These are phyloP conservation scores for Graphium colonna DNA, from an alignment of 2,888 invertebrate genomes.

Conservation along the genomic window DNA sequence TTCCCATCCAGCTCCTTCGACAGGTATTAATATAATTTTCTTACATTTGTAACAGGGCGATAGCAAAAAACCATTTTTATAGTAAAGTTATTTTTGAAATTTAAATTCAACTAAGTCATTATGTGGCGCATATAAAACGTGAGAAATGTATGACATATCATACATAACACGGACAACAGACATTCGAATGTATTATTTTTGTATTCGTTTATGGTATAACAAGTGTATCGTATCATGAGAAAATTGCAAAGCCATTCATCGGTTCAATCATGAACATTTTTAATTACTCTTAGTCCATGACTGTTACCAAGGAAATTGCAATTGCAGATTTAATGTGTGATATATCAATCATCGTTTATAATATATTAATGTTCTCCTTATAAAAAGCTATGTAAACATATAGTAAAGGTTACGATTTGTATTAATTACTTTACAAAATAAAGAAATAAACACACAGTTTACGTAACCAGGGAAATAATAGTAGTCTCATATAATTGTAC, in stretches of 20 bases:
- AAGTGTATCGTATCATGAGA: constrained; percentile 33
- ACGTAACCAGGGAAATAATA: too few relatives aligned
- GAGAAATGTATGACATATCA: constrained; percentile 69
- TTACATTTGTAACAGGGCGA: too few relatives aligned
- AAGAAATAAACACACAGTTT: too few relatives aligned
- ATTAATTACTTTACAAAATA: too few relatives aligned
- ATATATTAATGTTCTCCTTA: constrained; percentile 10
- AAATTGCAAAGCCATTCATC: constrained; percentile 24
- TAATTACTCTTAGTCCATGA: neutral
- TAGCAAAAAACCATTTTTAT: neutral
- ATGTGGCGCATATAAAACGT: constrained; percentile 51
- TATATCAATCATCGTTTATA: constrained; percentile 16
- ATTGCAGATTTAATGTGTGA: constrained; percentile 4
- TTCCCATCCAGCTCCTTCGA: too few relatives aligned
- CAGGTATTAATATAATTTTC: too few relatives aligned
- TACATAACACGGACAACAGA: constrained; percentile 40
- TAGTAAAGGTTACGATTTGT: constrained; percentile 10
- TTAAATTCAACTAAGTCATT: constrained; percentile 26
- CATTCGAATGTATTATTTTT: constrained; percentile 40
- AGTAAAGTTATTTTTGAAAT: neutral
- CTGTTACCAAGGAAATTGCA: constrained; percentile 16
- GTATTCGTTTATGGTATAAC: constrained; percentile 33
- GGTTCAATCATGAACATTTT: constrained; percentile 10
- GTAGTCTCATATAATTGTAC: too few relatives aligned
- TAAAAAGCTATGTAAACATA: constrained; percentile 6